Percentiles rank a stretch among this genome's conserved stretches.
These are phyloP conservation scores for Anthopleura xanthogrammica DNA, from an alignment of 92 coral and sea anemone species.

Conservation along the genomic window DNA sequence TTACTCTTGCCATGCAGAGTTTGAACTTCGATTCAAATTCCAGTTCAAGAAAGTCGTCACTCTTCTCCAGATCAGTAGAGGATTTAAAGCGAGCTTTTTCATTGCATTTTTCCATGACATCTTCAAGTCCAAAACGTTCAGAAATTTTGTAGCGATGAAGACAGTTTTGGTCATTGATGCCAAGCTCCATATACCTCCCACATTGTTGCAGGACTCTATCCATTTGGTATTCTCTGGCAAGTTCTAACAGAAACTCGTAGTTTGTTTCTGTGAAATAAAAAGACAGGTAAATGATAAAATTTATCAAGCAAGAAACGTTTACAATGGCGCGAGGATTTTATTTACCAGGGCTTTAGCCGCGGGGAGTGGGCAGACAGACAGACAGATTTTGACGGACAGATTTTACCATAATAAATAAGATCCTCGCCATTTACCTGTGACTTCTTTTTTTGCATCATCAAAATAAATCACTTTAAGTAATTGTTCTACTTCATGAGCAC, in stretches of 20 bases:
- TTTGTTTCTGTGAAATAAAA: conserved; percentile 23
- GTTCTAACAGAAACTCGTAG: conserved; percentile 52
- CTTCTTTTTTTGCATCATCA: conserved; percentile 30
- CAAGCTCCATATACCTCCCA: conserved; percentile 32
- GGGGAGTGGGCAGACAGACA: not conserved
- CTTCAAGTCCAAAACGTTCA: conserved; percentile 45
- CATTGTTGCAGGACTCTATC: conserved; percentile 45
- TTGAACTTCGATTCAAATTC: too few relatives aligned
- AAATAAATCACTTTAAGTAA: conserved; percentile 57
- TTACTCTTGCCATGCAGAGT: too few relatives aligned
- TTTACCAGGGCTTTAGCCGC: too few relatives aligned
- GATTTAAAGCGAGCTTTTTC: conserved; percentile 40
- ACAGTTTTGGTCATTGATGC: conserved; percentile 43
- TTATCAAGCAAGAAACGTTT: too few relatives aligned
- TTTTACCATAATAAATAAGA: too few relatives aligned
- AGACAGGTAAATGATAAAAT: too few relatives aligned
- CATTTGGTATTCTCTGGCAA: conserved; percentile 74
- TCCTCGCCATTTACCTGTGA: conserved; percentile 27
- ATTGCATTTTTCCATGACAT: conserved; percentile 38
- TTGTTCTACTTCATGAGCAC: conserved; percentile 47
- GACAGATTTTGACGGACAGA: too few relatives aligned
- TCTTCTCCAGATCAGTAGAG: conserved; percentile 1
- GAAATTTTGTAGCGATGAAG: conserved; percentile 48
- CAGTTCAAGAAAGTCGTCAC: too few relatives aligned
- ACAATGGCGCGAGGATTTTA: too few relatives aligned